Percentiles rank a stretch among this genome's conserved stretches.
phyloP scores from a whole-genome alignment of 2,888 invertebrate species.

The Heliconius erato region DNA sequence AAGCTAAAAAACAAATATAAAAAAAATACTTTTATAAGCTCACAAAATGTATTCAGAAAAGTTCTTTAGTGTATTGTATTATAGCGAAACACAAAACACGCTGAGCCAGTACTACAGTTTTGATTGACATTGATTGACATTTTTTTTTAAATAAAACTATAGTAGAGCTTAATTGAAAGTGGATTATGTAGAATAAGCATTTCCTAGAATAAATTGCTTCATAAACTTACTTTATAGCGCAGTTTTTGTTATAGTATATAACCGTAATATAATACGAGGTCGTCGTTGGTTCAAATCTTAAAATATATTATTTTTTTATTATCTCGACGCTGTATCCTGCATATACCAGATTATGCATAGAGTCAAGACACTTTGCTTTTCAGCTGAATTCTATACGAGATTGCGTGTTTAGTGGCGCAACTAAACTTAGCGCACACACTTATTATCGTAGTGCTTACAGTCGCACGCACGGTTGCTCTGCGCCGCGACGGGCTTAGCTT shows the following conservation, averaged over 20 bases:
- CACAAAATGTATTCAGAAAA: neutral
- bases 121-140: conserved; percentile 15
- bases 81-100: neutral
- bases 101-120: conserved; percentile 8
- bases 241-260: neutral
- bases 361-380: too few species aligned
- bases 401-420: too few species aligned
- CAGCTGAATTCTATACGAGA: too few species aligned
- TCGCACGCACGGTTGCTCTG: too few species aligned
- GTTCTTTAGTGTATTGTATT: conserved; percentile 9
- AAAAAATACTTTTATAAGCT: conserved; percentile 1
- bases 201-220: conserved; percentile 4
- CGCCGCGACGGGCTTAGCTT: too few species aligned
- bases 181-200: neutral
- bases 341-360: too few species aligned
- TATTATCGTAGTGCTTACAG: too few species aligned
- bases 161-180: conserved; percentile 3
- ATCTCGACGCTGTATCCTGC: too few species aligned
- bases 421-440: too few species aligned
- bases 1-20: neutral
- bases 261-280: neutral
- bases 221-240: neutral
- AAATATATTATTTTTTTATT: too few species aligned
- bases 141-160: neutral
- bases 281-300: neutral